Percentiles rank a stretch among this genome's conserved stretches.
phyloP scores from a whole-genome alignment of 2,113 vertebrate species.

The Gallinago paraguaiae region DNA sequence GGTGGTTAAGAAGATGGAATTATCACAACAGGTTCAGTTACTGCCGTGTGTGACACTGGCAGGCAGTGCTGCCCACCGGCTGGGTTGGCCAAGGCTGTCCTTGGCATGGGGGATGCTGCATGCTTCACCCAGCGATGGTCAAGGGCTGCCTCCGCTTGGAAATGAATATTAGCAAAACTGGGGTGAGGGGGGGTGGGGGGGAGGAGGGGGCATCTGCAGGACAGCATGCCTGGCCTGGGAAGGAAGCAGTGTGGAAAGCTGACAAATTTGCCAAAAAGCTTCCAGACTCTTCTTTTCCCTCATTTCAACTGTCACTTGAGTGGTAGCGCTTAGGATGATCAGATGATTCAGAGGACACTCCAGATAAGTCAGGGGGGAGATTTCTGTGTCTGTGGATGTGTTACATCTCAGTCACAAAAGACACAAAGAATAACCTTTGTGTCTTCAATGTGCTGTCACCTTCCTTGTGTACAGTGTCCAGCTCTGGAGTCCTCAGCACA shows the following conservation, averaged over 20 bases:
- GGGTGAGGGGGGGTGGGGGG: too few species aligned
- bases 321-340: background rate
- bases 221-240: background rate
- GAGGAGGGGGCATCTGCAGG: background rate
- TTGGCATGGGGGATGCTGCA: background rate
- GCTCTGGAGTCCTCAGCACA: too few species aligned
- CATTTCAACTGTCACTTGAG: background rate
- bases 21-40: background rate
- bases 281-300: background rate
- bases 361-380: background rate
- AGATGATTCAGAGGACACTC: background rate
- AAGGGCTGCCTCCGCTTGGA: background rate
- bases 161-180: background rate
- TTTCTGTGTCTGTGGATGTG: background rate
- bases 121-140: background rate
- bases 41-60: background rate
- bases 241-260: background rate
- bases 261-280: background rate
- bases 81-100: background rate
- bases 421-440: background rate
- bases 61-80: background rate
- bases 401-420: background rate
- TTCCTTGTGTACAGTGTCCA: background rate
- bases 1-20: background rate
- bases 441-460: background rate